phyloP scores from a whole-genome alignment of 2,888 invertebrate genomes.

The Hyles lineata region DNA sequence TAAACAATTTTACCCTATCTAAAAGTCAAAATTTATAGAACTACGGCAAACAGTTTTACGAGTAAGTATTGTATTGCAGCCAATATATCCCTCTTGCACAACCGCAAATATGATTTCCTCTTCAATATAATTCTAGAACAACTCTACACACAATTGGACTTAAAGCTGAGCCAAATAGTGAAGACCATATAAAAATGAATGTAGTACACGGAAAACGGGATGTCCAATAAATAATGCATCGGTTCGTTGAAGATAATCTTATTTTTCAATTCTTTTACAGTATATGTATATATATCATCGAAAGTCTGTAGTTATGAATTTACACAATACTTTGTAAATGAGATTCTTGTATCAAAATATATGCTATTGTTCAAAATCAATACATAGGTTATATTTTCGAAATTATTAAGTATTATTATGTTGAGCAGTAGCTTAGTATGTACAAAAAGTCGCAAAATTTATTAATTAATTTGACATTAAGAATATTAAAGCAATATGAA shows the following conservation, averaged over 20 bases:
- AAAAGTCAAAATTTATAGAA: no score
- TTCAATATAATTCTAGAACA: conserved; percentile 1
- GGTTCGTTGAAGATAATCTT: neutral
- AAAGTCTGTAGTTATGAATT: neutral
- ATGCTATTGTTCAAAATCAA: no score
- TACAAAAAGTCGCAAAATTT: no score
- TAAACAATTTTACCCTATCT: no score
- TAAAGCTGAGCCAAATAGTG: neutral
- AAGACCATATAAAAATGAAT: neutral
- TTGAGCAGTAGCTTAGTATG: no score
- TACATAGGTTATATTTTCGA: no score
- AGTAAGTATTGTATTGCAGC: neutral
- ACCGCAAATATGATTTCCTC: neutral
- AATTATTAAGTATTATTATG: no score
- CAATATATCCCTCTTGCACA: neutral
- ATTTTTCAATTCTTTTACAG: neutral
- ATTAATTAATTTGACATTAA: no score
- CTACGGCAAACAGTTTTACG: no score
- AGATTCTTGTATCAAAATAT: no score
- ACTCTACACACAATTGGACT: neutral
- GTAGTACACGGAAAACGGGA: neutral
- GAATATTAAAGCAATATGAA: no score
- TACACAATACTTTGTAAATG: no score
- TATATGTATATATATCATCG: neutral
- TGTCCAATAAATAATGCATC: conserved; percentile 1